A percentile compares a stretch with the other conserved stretches of the same genome.
Evolutionary conservation across 2,888 invertebrate genomes (phyloP).

Genomic region (Leptinotarsa peninsularis): DNA sequence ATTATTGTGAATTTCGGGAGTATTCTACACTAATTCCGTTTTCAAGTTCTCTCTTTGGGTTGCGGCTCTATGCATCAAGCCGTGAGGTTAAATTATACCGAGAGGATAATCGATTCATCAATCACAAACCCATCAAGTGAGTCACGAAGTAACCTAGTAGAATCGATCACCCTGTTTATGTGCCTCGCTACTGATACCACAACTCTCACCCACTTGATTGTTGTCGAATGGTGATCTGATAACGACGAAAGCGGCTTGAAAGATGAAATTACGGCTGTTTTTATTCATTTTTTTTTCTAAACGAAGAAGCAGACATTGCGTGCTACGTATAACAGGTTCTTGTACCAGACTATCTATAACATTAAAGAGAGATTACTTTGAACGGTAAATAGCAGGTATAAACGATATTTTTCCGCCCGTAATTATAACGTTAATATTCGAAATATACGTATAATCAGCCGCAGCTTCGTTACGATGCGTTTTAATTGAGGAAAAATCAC

Average conservation of each 20-base stretch:
- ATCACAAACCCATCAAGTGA: background rate
- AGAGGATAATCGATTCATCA: background rate
- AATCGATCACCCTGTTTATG: slow-evolving; percentile 1
- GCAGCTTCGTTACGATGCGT: slow-evolving; percentile 26
- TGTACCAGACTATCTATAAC: slow-evolving; percentile 49
- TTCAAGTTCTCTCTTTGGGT: too few species aligned
- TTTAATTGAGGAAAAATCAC: slow-evolving; percentile 33
- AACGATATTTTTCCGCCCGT: slow-evolving; percentile 31
- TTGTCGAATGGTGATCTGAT: slow-evolving; percentile 50
- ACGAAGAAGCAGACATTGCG: slow-evolving; percentile 55
- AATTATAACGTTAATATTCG: slow-evolving; percentile 39
- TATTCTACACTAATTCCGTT: too few species aligned
- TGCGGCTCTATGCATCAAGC: too few species aligned
- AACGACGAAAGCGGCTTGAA: slow-evolving; percentile 52
- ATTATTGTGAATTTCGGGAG: too few species aligned
- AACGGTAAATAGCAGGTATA: slow-evolving; percentile 39
- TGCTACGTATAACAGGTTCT: slow-evolving; percentile 56
- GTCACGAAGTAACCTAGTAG: background rate
- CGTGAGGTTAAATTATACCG: background rate
- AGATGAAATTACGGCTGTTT: slow-evolving; percentile 57
- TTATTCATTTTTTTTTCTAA: slow-evolving; percentile 49
- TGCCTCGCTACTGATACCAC: slow-evolving; percentile 12
- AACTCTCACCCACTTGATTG: slow-evolving; percentile 26
- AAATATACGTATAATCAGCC: slow-evolving; percentile 37
- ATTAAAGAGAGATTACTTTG: slow-evolving; percentile 47